Evolutionary conservation across 2,113 vertebrate species (phyloP).

Genomic region (Chaetura pelagica): DNA sequence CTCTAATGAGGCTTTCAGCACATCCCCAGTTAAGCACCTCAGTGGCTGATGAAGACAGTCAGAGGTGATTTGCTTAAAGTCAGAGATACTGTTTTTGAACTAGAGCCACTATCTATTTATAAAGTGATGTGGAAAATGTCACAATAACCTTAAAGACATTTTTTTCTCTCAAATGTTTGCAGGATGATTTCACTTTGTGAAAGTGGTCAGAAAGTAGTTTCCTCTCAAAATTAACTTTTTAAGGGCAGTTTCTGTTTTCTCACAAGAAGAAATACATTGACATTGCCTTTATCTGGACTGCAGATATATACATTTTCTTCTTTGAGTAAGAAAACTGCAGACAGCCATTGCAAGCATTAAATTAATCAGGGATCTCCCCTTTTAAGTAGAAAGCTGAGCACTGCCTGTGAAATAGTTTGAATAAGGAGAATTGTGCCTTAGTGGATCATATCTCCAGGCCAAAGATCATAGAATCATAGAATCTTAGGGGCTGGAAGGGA

Average conservation of each 20-base stretch:
- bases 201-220: not conserved
- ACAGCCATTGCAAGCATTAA: not conserved
- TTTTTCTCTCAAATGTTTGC: not conserved
- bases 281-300: not conserved
- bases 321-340: not conserved
- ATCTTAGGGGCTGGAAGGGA: too few relatives aligned
- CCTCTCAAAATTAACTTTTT: not conserved
- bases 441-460: not conserved
- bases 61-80: conserved; percentile 4
- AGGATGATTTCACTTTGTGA: not conserved
- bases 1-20: not conserved
- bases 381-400: not conserved
- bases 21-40: not conserved
- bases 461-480: too few relatives aligned
- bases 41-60: not conserved
- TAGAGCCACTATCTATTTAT: not conserved
- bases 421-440: not conserved
- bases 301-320: not conserved
- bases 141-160: conserved; percentile 17
- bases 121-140: conserved; percentile 19
- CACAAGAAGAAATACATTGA: not conserved
- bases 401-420: not conserved
- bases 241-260: not conserved
- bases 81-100: conserved; percentile 4
- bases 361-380: not conserved